phyloP scores from a whole-genome alignment of 2,888 invertebrate species.

The Agrotis clavis region DNA sequence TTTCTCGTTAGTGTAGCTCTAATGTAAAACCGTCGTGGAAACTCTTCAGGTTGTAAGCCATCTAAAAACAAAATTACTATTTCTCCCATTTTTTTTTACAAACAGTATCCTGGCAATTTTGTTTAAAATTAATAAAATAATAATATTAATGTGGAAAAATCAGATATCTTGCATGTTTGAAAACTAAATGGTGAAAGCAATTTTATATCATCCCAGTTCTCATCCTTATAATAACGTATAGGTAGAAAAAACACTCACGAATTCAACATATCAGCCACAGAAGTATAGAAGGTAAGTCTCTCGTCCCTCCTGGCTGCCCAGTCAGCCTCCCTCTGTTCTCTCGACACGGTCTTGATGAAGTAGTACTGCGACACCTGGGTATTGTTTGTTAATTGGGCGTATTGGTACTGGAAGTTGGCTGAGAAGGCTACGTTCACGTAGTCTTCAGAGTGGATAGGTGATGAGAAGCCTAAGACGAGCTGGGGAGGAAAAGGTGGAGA shows the following conservation, averaged over 20 bases:
- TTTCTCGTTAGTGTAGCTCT: too few relatives aligned
- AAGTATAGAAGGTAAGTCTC: conserved; percentile 81
- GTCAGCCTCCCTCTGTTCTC: conserved; percentile 82
- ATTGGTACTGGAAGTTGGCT: conserved; percentile 93
- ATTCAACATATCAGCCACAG: conserved; percentile 79
- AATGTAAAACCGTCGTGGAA: too few relatives aligned
- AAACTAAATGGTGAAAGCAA: too few relatives aligned
- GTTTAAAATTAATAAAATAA: too few relatives aligned
- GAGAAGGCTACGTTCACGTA: conserved; percentile 90
- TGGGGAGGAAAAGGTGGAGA: conserved; percentile 67
- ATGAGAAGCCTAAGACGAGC: conserved; percentile 91
- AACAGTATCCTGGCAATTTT: too few relatives aligned
- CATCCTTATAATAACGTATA: neutral
- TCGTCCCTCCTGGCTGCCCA: conserved; percentile 77
- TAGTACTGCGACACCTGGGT: conserved; percentile 88
- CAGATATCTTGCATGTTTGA: too few relatives aligned
- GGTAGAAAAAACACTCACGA: conserved; percentile 72
- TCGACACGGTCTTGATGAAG: conserved; percentile 81
- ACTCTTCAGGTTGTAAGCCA: too few relatives aligned
- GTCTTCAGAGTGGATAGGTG: conserved; percentile 90
- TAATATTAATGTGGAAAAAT: too few relatives aligned
- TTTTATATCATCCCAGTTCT: too few relatives aligned
- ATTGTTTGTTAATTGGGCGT: conserved; percentile 89
- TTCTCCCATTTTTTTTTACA: too few relatives aligned
- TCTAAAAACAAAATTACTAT: too few relatives aligned